Evolutionary conservation across 1,140 invertebrate genomes (phyloP), one percentile per base, ranked within the genome.

Genomic region (Zaprionus gabonicus): DNA sequence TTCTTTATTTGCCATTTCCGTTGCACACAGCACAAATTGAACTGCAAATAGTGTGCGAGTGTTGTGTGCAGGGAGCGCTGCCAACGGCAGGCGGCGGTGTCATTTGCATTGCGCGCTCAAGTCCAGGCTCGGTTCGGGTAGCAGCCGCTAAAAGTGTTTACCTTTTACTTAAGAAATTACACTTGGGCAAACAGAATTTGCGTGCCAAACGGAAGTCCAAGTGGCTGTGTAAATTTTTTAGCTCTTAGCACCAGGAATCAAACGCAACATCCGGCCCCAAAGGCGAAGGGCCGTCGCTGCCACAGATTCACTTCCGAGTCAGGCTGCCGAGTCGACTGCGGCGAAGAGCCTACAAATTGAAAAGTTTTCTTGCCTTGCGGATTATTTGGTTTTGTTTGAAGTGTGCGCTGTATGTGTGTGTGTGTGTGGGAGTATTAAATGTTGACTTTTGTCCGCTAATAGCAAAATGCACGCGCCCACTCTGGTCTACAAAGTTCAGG

Each of bases 111-210:
- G 46, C 20, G 20, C 46, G 23, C 23, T 51, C 46, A 25, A 51
- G 49, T 76, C n/a, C n/a, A 72, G 74, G 70, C 74, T 76, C n/a
- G 6, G n/a, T n/a, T 34, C 31, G 31, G 69, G 44, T 27, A n/a
- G 49, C 34, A 38, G 66, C 55, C 83, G 82, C 80, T 76, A 80
- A 78, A 91, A 91, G 87, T 91, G 88, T 91, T 91, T 91, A 91
- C 88, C 84, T 91, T 91, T 91, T 91, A 91, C 88, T 91, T 91
- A 91, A 91, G 88, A 91, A 91, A 91, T 91, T 91, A 91, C 88
- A 85, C 88, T 91, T 86, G 72, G 62, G 83, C 76, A 91, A 91
- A 91, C 80, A 91, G 81, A 90, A 90, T 90, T 90, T 91, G 85
- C 81, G 81, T 90, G 74, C 68, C 4, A 36, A 59, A 70, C 78